Base-by-base conservation (phyloP, 1,140 invertebrate genomes). In the Microplitis demolitor region DNA sequence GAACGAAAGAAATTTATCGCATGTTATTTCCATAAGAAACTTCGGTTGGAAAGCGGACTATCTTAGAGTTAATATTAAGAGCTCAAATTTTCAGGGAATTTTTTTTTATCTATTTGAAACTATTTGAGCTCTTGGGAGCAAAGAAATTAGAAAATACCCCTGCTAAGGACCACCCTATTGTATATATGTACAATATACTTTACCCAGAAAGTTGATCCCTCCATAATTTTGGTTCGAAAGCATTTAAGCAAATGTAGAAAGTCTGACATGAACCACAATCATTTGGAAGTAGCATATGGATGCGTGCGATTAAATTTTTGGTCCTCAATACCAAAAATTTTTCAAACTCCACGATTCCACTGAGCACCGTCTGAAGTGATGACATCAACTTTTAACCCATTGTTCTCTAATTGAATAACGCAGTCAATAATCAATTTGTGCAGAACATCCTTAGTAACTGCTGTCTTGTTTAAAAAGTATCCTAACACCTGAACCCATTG, bases 401-500 rank as follows among this genome's bases (percentile, higher is more conserved):
- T 50, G 8, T 78, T 75, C 53, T 62, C 71, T n/a, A 77, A 50
- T 11, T 76, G 53, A 11, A 76, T 31, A 13, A 78, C 56, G 54
- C 67, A 72, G 58, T 78, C 77, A 6, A 76, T 16, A 9, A 79
- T 70, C 1, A 79, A 45, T 14, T 71, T 58, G 13, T 71, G 62
- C 2, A 77, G 58, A 3, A 53, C 34, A 5, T 31, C 45, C 9
- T 56, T 69, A 13, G 31, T 77, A 9, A 24, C 67, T n/a, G 39
- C 66, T 6, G 54, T 61, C 62, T 70, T 72, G 58, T 34, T 72
- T 2, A 75, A 35, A 61, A 77, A 75, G 31, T 63, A 63, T 14
- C 13, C 77, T n/a, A 80, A 13, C 24, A 71, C 72, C 61, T 82
- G 80, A 0, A 82, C 69, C 72, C 77, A 78, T 58, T 62, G 53